A percentile compares a stretch with the other conserved stretches of the same genome.
Conservation (phyloP, 2,797 vertebrate genomes). For the Tragelaphus eurycerus region DNA sequence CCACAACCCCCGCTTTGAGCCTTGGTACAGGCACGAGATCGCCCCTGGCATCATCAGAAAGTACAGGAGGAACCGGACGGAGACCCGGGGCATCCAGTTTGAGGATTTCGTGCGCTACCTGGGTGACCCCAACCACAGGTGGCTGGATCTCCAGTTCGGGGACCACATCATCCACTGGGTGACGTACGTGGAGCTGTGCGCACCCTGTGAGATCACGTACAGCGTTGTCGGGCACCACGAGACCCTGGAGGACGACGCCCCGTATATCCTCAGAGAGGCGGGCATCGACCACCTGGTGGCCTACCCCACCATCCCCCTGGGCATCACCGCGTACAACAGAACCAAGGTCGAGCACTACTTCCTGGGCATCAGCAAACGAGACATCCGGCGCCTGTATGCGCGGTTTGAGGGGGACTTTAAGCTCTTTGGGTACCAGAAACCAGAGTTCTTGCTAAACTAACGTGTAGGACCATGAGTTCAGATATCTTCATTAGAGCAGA, state of each 20-base stretch:
- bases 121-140: conserved; percentile 91
- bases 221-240: conserved; percentile 95
- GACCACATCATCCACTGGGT: conserved; percentile 98
- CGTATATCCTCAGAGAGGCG: conserved; percentile 91
- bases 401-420: conserved; percentile 94
- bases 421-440: conserved; percentile 94
- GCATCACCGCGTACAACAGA: conserved; percentile 95
- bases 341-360: conserved; percentile 96
- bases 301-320: conserved; percentile 95
- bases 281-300: conserved; percentile 92
- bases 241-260: conserved; percentile 94
- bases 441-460: conserved; percentile 93
- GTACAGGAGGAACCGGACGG: conserved; percentile 90
- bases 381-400: conserved; percentile 90
- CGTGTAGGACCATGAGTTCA: conserved; percentile 45
- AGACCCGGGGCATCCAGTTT: conserved; percentile 91
- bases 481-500: conserved; percentile 33
- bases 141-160: conserved; percentile 94
- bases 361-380: conserved; percentile 92
- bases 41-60: conserved; percentile 96
- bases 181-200: conserved; percentile 94
- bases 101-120: conserved; percentile 98
- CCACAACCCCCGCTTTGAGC: conserved; percentile 96
- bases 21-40: conserved; percentile 97
- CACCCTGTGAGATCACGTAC: conserved; percentile 94